Evolutionary conservation across 1,140 invertebrate species (phyloP), one percentile per base, ranked within the genome.

Genomic region (Lethrus apterus): DNA sequence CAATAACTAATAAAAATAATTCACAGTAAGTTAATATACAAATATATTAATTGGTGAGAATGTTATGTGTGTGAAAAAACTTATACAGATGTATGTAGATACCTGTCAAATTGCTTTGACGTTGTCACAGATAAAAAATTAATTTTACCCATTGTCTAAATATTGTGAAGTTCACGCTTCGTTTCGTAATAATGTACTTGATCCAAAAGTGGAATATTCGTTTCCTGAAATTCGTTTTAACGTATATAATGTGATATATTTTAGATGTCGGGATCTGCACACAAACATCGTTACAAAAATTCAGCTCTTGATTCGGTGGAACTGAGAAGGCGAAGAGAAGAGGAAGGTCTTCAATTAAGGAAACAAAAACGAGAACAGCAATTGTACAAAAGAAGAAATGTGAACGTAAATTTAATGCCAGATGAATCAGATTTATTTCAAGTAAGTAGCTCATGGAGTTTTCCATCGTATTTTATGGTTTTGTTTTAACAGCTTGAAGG

Each of bases 221-320:
- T 17, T 24, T 20, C 2, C 21, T 24, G 13, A 15, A 10, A 10
- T 23, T 4, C 1, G 3, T 8, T n/a, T 44, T 36, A 26, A 40
- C 21, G 29, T 15, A 9, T 51, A 8, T 46, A 46, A 21, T 50
- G 19, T 36, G 41, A 33, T 49, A 45, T 24, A 54, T 70, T 72
- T 35, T 60, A 80, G 79, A 87, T 87, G 84, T 87, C 83, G 56
- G 75, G 75, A 48, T 74, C 73, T 50, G 77, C 78, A 60, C 91
- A 96, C 68, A 89, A 93, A 62, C 85, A 93, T 69, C 83, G 90
- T 48, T 98, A 98, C 68, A 98, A 98, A 80, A 96, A 96, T 73
- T 77, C 81, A 51, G 89, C 84, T 3, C 69, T 96, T 51, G 93
- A 95, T 70, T 88, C 90, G 9, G 84, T 93, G 58, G 93, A 98